Evolutionary conservation across 2,797 vertebrate genomes (phyloP), one percentile per base, ranked within the genome.

Genomic region (Trachurus trachurus): DNA sequence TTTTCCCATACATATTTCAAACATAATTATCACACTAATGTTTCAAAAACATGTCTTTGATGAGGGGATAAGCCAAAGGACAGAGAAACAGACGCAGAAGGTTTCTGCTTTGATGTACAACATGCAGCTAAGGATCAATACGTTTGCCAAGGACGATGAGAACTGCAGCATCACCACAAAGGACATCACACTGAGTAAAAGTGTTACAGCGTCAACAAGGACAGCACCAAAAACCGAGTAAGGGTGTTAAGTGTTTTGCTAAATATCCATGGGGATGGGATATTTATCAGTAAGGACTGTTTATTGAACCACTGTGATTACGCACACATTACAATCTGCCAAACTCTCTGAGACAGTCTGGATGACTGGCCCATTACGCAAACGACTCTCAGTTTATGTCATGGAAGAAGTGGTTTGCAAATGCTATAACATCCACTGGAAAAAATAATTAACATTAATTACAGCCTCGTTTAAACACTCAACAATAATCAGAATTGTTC

Each of bases 101-200:
- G 42, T 49, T 65, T 80, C 62, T 53, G 12, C 54, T 71, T 15
- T 37, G 72, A 75, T 86, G 82, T 65, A 79, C 68, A 74, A 68
- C 52, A 40, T 26, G 21, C 42, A 71, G 68, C 53, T 54, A 29
- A 29, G 54, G 76, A 82, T 74, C 64, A 19, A 79, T 72, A 50
- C 4, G 17, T 60, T 76, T 31, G 22, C 31, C 66, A 83, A 80
- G 72, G 74, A 67, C 68, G 58, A 5, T 19, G 37, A 72, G 17
- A 10, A 70, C 22, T 66, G 19, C 61, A 34, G 19, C 44, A 31
- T 61, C 44, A 50, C 2, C 37, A 31, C 17, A 40, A n/a, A 49
- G 10, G 50, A 79, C 56, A 42, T 45, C 13, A 47, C 29, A 40
- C n/a, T 59, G 17, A 69, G 71, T 47, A 22, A 68, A 34, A 70